Conservation (phyloP, 1,140 invertebrate genomes). For the Leucophenga varia region DNA sequence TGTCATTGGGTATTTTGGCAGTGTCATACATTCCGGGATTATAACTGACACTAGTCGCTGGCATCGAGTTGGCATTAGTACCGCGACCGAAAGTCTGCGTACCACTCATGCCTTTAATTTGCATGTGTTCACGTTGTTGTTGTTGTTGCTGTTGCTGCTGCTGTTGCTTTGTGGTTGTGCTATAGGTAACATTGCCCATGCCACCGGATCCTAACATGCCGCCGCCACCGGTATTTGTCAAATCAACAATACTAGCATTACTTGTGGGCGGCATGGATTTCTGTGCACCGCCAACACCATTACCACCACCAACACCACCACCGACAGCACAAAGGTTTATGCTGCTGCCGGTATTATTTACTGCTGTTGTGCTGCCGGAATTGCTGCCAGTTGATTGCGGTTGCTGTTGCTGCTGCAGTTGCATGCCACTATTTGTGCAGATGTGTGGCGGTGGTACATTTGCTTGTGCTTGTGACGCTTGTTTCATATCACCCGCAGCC, state of each 20-base stretch:
- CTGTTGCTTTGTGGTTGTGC: conserved; percentile 39
- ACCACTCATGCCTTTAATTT: conserved; percentile 52
- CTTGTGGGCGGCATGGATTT: conserved; percentile 8
- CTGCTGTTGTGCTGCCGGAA: neutral
- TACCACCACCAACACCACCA: conserved; percentile 19
- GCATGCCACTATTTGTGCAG: conserved; percentile 53
- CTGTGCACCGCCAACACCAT: conserved; percentile 11
- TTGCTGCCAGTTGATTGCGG: neutral
- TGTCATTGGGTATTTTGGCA: too few species aligned
- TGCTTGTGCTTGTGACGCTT: conserved; percentile 31
- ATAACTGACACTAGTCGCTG: conserved; percentile 40
- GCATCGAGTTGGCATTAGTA: conserved; percentile 13
- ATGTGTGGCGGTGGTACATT: conserved; percentile 51
- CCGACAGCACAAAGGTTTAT: conserved; percentile 10
- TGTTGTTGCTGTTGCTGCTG: too few species aligned
- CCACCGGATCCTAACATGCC: conserved; percentile 6
- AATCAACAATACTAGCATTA: neutral
- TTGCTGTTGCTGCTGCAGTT: conserved; percentile 31
- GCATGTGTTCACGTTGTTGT: conserved; percentile 50
- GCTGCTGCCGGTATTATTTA: conserved; percentile 18
- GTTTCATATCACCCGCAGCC: conserved; percentile 31
- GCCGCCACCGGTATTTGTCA: too few species aligned
- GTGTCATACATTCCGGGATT: conserved; percentile 55
- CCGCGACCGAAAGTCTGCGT: conserved; percentile 42
- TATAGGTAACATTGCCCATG: conserved; percentile 44